Evolutionary conservation across 2,113 vertebrate species (phyloP).

Genomic region (Sula dactylatra): DNA sequence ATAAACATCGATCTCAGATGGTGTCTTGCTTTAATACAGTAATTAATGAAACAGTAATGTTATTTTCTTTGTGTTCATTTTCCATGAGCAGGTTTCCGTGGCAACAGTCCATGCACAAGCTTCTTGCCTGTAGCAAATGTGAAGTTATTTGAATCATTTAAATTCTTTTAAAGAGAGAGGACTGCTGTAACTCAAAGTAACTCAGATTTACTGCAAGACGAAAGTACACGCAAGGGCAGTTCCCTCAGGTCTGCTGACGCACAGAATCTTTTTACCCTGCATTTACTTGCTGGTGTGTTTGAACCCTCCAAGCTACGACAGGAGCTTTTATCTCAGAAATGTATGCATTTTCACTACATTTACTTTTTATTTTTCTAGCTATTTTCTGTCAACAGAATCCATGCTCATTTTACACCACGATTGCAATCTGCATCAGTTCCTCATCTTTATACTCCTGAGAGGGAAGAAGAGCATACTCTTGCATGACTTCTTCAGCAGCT

Average conservation of each 20-base stretch:
- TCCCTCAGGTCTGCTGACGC: background rate
- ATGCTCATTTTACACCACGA: background rate
- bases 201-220: constrained; percentile 2
- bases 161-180: constrained; percentile 15
- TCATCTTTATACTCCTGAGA: background rate
- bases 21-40: constrained; percentile 10
- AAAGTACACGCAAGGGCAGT: background rate
- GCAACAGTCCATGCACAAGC: constrained; percentile 30
- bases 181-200: constrained; percentile 28
- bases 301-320: background rate
- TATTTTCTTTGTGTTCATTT: constrained; percentile 39
- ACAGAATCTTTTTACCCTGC: background rate
- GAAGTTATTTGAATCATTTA: constrained; percentile 51
- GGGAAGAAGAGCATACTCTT: background rate
- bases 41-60: constrained; percentile 39
- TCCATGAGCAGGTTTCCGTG: background rate
- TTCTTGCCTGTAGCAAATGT: constrained; percentile 33
- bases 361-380: background rate
- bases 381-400: background rate
- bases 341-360: background rate
- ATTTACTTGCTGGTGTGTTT: background rate
- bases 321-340: background rate
- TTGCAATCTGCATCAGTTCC: background rate
- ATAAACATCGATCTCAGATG: background rate
- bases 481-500: background rate